A percentile compares a stretch with the other conserved stretches of the same genome.
Evolutionary conservation across 2,888 invertebrate species (phyloP).

Genomic region (Pycnomerus fuliginosus): DNA sequence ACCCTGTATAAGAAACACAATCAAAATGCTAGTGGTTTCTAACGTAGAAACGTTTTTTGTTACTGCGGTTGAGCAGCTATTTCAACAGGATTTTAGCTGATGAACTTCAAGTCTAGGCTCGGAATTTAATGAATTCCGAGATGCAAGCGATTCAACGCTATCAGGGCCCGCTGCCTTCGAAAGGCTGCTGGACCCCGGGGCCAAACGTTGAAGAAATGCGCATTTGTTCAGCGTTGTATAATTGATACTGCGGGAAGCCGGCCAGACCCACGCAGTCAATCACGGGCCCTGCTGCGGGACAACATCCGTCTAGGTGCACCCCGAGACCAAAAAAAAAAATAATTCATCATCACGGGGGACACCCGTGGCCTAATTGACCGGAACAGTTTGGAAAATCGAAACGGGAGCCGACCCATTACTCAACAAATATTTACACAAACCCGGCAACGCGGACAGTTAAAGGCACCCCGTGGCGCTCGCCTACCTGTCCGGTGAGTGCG

Average conservation of each 20-base stretch:
- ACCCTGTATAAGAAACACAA: no score
- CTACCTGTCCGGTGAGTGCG: constrained; percentile 14
- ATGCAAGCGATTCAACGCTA: no score
- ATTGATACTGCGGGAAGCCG: constrained; percentile 47
- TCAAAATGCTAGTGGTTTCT: no score
- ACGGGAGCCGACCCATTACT: constrained; percentile 15
- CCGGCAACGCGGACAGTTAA: constrained; percentile 3
- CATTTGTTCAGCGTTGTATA: constrained; percentile 32
- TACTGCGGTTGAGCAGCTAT: no score
- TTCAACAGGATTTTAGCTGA: no score
- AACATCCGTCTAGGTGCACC: constrained; percentile 35
- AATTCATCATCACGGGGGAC: constrained; percentile 37
- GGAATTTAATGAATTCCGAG: no score
- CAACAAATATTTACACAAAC: constrained; percentile 19
- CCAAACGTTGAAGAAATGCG: no score
- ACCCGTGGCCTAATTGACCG: constrained; percentile 5
- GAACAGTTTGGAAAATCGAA: constrained; percentile 10
- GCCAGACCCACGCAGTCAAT: constrained; percentile 44
- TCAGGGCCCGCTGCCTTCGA: no score
- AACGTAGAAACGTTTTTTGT: no score
- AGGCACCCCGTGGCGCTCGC: constrained; percentile 5
- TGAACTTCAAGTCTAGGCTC: no score
- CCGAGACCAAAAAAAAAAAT: constrained; percentile 15
- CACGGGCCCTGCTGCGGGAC: constrained; percentile 42
- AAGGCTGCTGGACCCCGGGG: no score